These are phyloP conservation scores for Phocoena sinus DNA, from an alignment of 2,113 vertebrate species.

Conservation along the genomic window DNA sequence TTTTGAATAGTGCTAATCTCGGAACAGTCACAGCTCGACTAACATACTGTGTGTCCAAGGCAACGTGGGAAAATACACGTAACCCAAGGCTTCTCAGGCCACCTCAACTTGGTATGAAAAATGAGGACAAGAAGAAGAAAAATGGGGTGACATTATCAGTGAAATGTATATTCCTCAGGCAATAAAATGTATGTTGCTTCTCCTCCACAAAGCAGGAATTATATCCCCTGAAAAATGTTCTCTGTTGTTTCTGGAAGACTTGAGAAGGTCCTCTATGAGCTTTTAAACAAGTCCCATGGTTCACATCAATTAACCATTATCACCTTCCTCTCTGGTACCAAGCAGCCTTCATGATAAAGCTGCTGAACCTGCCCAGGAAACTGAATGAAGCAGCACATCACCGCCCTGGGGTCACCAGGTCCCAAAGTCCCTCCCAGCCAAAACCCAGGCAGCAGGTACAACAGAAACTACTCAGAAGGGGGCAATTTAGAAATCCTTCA, in stretches of 20 bases:
- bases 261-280: background rate
- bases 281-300: too few relatives aligned
- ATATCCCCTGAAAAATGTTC: background rate
- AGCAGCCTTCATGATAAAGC: background rate
- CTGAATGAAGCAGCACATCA: too few relatives aligned
- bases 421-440: background rate
- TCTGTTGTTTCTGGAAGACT: background rate
- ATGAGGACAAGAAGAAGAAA: background rate
- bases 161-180: background rate
- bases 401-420: fast-evolving
- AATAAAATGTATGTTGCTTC: background rate
- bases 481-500: background rate
- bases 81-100: background rate
- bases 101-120: background rate
- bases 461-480: background rate
- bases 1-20: background rate
- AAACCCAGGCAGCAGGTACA: background rate
- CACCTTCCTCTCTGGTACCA: background rate
- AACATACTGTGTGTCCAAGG: background rate
- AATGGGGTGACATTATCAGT: background rate
- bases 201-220: background rate
- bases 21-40: background rate
- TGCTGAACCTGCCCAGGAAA: background rate
- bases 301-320: fast-evolving
- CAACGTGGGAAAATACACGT: background rate